phyloP scores from a whole-genome alignment of 2,888 invertebrate species.

The Dynastes hyllus region DNA sequence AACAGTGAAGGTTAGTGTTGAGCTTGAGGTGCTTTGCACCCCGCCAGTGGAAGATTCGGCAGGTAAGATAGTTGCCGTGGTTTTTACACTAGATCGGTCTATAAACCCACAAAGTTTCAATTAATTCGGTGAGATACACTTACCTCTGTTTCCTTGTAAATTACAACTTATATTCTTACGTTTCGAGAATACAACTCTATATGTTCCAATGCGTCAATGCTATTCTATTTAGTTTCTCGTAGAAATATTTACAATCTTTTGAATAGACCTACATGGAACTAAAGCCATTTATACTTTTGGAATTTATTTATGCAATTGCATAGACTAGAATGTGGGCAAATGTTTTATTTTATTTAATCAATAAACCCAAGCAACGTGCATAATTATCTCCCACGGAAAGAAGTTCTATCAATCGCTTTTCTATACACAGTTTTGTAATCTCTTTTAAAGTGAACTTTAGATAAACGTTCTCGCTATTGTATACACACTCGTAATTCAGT shows the following conservation, averaged over 20 bases:
- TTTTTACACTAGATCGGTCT: no score
- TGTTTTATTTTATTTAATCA: slow-evolving; percentile 28
- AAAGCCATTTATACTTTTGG: not conserved
- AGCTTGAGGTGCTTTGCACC: no score
- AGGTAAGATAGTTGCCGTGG: no score
- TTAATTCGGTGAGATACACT: no score
- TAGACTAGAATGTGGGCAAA: not conserved
- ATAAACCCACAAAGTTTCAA: no score
- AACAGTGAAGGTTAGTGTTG: no score
- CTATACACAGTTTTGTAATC: slow-evolving; percentile 20
- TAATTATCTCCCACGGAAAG: not conserved
- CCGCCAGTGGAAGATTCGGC: no score
- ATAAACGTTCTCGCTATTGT: slow-evolving; percentile 21
- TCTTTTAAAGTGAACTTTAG: slow-evolving; percentile 9
- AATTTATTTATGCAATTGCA: slow-evolving; percentile 10
- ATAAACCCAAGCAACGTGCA: not conserved
- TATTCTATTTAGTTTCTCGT: not conserved
- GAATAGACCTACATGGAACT: not conserved
- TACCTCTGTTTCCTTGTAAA: no score
- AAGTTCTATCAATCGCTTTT: not conserved
- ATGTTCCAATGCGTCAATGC: no score
- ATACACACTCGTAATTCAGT: slow-evolving; percentile 22
- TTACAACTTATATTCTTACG: no score
- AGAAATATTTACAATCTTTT: slow-evolving; percentile 1
- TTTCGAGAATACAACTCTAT: no score